Conservation (phyloP, 2,113 vertebrate species). For the Salvelinus alpinus region DNA sequence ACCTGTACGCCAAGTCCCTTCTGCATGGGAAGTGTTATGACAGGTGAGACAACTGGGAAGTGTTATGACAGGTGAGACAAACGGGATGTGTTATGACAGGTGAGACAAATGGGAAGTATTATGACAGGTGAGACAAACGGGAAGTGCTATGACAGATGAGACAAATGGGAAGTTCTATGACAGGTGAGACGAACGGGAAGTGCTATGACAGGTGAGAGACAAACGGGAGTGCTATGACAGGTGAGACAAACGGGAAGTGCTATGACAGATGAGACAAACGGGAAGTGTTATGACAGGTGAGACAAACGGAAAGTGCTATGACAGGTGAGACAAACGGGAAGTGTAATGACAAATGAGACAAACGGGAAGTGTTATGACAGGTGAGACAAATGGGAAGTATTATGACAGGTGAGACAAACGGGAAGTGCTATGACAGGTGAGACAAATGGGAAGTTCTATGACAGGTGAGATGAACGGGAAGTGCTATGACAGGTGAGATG, state of each 20-base stretch:
- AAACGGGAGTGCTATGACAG: too few relatives aligned
- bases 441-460: not conserved
- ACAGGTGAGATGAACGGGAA: conserved; percentile 71
- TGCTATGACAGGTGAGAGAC: not conserved
- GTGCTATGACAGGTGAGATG: conserved; percentile 84
- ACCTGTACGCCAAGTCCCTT: conserved; percentile 87
- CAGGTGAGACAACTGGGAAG: conserved; percentile 69
- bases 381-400: too few relatives aligned
- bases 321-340: too few relatives aligned
- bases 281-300: not conserved
- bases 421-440: conserved; percentile 89
- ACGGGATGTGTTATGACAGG: too few relatives aligned
- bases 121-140: conserved; percentile 52
- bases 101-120: too few relatives aligned
- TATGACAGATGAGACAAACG: conserved; percentile 79
- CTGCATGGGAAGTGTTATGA: conserved; percentile 90
- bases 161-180: conserved; percentile 72
- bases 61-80: not conserved
- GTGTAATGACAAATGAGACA: too few relatives aligned
- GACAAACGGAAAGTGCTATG: not conserved
- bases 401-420: conserved; percentile 60
- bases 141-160: not conserved
- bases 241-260: conserved; percentile 77
- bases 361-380: too few relatives aligned
- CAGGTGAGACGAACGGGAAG: not conserved